phyloP scores from a whole-genome alignment of 2,113 vertebrate genomes.

The Calyptomena viridis region DNA sequence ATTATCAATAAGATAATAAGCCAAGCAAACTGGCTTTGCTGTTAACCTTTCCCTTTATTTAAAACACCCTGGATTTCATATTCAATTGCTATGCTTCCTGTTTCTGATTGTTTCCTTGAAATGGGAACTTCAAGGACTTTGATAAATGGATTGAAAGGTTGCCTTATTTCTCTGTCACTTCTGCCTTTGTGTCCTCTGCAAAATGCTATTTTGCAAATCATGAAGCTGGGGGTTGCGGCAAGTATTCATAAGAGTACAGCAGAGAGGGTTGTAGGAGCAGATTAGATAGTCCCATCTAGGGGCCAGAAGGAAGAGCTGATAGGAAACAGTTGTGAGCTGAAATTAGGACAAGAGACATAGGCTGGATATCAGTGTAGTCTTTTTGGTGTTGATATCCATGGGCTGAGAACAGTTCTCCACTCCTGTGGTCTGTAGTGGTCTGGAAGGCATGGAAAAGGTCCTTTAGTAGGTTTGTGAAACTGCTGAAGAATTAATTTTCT shows the following conservation, averaged over 20 bases:
- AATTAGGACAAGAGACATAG: not conserved
- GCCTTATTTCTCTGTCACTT: slow-evolving; percentile 42
- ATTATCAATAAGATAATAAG: no score
- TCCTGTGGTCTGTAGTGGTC: not conserved
- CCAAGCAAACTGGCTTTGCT: not conserved
- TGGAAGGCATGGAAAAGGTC: not conserved
- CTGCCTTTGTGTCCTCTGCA: not conserved
- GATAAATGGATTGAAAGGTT: slow-evolving; percentile 64
- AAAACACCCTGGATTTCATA: slow-evolving; percentile 45
- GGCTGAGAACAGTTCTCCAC: not conserved
- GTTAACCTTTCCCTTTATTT: slow-evolving; percentile 54
- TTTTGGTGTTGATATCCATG: not conserved
- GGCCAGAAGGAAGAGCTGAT: not conserved
- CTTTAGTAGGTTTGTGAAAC: not conserved
- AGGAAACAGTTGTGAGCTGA: not conserved
- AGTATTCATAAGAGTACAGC: slow-evolving; percentile 13
- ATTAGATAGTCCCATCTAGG: not conserved
- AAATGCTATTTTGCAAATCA: slow-evolving; percentile 32
- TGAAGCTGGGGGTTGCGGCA: not conserved
- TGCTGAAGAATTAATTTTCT: not conserved
- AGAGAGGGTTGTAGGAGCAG: not conserved
- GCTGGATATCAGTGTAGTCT: not conserved
- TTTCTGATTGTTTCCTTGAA: slow-evolving; percentile 64
- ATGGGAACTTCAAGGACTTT: slow-evolving; percentile 50
- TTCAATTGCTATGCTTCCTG: slow-evolving; percentile 14